These are phyloP conservation scores for Pachymerium ferrugineum DNA, from an alignment of 2,888 invertebrate genomes.

Conservation along the genomic window DNA sequence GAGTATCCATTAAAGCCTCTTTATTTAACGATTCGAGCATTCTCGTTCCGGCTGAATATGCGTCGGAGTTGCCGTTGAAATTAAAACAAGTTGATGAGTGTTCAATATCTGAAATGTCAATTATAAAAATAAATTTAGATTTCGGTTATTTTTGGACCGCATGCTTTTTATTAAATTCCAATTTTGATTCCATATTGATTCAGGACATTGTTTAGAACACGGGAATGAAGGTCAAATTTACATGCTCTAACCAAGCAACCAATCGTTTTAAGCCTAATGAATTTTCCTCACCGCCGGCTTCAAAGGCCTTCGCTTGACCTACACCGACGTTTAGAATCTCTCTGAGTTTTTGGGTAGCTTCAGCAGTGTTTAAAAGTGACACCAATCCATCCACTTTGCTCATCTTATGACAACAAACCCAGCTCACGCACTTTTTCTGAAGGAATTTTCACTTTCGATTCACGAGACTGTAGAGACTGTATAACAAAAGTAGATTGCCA, in stretches of 20 bases:
- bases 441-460: constrained; percentile 23
- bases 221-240: no score
- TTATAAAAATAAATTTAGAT: no score
- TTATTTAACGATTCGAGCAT: background rate
- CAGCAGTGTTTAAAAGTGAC: constrained; percentile 22
- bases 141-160: no score
- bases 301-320: constrained; percentile 27
- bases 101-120: background rate
- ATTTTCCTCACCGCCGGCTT: constrained; percentile 9
- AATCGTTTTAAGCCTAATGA: background rate
- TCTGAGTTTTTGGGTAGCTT: constrained; percentile 35
- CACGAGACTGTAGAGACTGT: background rate
- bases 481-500: no score
- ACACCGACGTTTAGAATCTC: constrained; percentile 35
- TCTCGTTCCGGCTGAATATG: background rate
- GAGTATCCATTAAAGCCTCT: background rate
- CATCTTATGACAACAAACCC: constrained; percentile 20
- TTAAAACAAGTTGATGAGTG: background rate
- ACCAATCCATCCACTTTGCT: background rate
- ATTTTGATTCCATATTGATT: no score
- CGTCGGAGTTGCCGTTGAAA: background rate
- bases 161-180: no score
- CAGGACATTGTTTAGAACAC: no score
- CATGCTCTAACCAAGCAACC: background rate
- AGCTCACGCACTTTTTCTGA: background rate